phyloP scores from a whole-genome alignment of 1,140 invertebrate species.

The honey bee (Apis mellifera) region Amel_HAv3.1 CM009932.2:6026001-6026500 shows the following conservation, averaged over 20 bases:
- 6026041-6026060: not conserved
- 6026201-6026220: conserved; percentile 8
- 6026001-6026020: too few relatives aligned
- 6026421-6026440: not conserved
- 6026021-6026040: not conserved
- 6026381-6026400: not conserved
- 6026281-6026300: not conserved
- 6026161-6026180: conserved; percentile 43
- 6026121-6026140: conserved; percentile 46
- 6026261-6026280: not conserved
- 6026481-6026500: not conserved
- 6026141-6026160: conserved; percentile 5
- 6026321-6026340: not conserved
- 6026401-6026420: not conserved
- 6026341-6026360: too few relatives aligned
- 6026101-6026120: not conserved
- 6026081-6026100: conserved; percentile 21
- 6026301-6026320: not conserved
- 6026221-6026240: conserved; percentile 28
- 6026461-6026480: too few relatives aligned
- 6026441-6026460: not conserved
- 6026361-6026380: not conserved
- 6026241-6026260: not conserved
- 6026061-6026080: not conserved
- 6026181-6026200: conserved; percentile 41